A percentile compares a stretch with the other conserved stretches of the same genome.
These are phyloP conservation scores for Bergia sp. DNA, from an alignment of 92 coral and sea anemone species.

Conservation along the genomic window DNA sequence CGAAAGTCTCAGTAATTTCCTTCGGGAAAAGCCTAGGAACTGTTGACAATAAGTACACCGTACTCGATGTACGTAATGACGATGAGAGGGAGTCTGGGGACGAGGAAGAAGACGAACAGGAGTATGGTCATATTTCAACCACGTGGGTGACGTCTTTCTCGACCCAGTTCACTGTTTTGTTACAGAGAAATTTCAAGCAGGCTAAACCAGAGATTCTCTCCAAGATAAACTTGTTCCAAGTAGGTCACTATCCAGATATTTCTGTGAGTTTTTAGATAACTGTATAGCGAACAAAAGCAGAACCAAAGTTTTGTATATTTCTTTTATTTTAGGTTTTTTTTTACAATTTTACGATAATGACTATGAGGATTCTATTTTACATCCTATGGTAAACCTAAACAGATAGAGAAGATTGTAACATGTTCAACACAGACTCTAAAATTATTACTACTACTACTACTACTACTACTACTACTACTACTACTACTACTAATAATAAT, in stretches of 20 bases:
- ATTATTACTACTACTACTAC: no score
- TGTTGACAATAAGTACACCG: slow-evolving; percentile 12
- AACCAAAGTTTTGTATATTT: no score
- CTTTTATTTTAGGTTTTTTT: no score
- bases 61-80: not conserved
- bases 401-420: no score
- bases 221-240: slow-evolving; percentile 82
- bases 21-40: not conserved
- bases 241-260: not conserved
- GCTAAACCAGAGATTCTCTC: slow-evolving; percentile 85
- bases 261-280: no score
- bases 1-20: slow-evolving; percentile 1
- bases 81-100: slow-evolving; percentile 72
- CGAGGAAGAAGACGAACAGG: slow-evolving; percentile 66
- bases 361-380: no score
- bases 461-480: no score
- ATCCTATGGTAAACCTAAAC: no score
- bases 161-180: slow-evolving; percentile 87
- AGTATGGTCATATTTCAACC: slow-evolving; percentile 68
- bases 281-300: no score
- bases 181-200: slow-evolving; percentile 84
- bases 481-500: no score
- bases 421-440: no score
- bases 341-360: no score
- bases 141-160: slow-evolving; percentile 94